A percentile compares a stretch with the other conserved stretches of the same genome.
Conservation (phyloP, 2,888 invertebrate genomes). For the Polia nebulosa region DNA sequence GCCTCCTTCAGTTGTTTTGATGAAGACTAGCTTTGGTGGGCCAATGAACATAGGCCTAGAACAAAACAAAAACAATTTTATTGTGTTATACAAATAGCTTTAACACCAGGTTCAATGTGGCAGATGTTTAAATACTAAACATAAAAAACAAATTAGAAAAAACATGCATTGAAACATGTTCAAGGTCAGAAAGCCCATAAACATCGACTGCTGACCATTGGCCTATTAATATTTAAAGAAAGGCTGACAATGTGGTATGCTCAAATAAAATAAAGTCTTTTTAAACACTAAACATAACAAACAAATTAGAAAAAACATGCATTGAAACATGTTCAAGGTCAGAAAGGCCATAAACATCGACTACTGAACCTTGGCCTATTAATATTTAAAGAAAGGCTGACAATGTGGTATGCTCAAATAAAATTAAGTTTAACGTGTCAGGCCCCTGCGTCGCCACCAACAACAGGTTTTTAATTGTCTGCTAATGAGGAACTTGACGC, state of each 20-base stretch:
- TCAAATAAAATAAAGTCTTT: too few species aligned
- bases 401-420: too few species aligned
- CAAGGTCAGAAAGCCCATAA: neutral
- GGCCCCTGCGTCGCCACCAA: too few species aligned
- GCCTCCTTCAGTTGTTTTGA: slow-evolving; percentile 86
- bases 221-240: too few species aligned
- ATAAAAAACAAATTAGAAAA: neutral
- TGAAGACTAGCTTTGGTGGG: slow-evolving; percentile 89
- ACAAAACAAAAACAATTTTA: slow-evolving; percentile 9
- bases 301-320: neutral
- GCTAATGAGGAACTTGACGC: too few species aligned
- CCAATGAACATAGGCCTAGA: slow-evolving; percentile 89
- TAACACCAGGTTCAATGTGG: too few species aligned
- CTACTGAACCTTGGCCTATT: neutral
- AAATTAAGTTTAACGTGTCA: too few species aligned
- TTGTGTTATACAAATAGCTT: neutral
- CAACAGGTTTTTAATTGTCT: too few species aligned
- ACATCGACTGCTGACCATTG: neutral
- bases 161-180: neutral
- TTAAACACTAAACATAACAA: neutral
- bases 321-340: neutral
- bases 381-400: too few species aligned
- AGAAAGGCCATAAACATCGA: neutral
- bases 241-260: too few species aligned
- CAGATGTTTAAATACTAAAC: neutral